Evolutionary conservation across 2,113 vertebrate species (phyloP), one percentile per base, ranked within the genome.

Genomic region (Zingel zingel): DNA sequence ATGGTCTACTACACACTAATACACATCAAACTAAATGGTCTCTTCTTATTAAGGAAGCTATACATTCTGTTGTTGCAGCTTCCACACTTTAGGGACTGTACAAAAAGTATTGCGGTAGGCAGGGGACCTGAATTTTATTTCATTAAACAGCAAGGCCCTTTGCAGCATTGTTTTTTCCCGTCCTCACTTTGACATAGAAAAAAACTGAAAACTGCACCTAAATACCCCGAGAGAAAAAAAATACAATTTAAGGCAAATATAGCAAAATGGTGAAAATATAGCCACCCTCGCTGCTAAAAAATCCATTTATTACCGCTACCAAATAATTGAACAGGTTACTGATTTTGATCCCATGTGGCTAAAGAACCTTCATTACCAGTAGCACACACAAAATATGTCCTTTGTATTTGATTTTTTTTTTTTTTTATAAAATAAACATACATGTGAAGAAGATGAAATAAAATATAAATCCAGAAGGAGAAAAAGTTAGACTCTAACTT

Each of bases 11-110:
- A 74, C 73, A 74, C 70, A 74, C 70, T 36, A 68, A 53, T 79
- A 74, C 73, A 74, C 70, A 74, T 45, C n/a, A 61, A 86, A 87
- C 63, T 13, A 19, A 65, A 47, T 30, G 10, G 62, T 83, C 56
- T 78, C 51, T 75, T 85, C 77, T 88, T 62, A 85, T 90, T 81
- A 88, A 82, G 74, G 36, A 25, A 66, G 30, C 74, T 63, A 58
- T 82, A 47, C 4, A 45, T 87, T 63, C 14, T 74, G 43, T 54
- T 51, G 63, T 77, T 81, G 43, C 19, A 64, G 74, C 65, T 19
- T 53, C 48, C n/a, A 67, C 59, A 62, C 62, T 72, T 75, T 18
- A n/a, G 5, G 57, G 36, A 23, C 36, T 16, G 19, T 61, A 21
- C 2, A 57, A 23, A 82, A 79, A 56, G 15, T 13, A 79, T 48